These are phyloP conservation scores for Pan troglodytes DNA, from an alignment of 2,113 vertebrate species.

Conservation along the genomic window DNA sequence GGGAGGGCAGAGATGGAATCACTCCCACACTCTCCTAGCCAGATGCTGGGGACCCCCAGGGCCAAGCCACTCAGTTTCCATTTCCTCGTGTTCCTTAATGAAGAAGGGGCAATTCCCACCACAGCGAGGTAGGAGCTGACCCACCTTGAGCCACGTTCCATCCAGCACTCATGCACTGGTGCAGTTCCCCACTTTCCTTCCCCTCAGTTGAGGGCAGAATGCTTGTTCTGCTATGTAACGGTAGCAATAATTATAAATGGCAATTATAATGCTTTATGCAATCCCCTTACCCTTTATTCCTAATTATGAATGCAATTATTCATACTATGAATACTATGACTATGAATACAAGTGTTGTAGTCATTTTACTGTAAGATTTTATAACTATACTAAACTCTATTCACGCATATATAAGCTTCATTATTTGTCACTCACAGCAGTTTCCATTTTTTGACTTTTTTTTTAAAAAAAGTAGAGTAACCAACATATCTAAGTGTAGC, in stretches of 20 bases:
- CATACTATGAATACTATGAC: neutral
- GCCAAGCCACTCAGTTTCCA: neutral
- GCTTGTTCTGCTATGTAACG: neutral
- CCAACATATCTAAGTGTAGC: neutral
- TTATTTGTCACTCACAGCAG: neutral
- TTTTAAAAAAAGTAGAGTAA: neutral
- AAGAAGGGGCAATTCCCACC: neutral
- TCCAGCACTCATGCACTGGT: neutral
- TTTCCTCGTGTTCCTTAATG: neutral
- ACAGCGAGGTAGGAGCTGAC: neutral
- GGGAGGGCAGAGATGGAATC: neutral
- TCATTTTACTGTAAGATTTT: neutral
- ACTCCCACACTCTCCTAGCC: too few species aligned
- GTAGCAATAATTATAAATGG: neutral
- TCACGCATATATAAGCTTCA: neutral
- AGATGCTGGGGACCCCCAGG: neutral
- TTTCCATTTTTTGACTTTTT: neutral
- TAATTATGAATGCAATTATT: neutral
- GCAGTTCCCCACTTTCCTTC: neutral
- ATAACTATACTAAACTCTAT: neutral
- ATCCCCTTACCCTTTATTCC: neutral
- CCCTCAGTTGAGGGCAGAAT: neutral
- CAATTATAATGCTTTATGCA: neutral
- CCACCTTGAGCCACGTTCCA: neutral
- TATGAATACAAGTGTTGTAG: neutral